These are phyloP conservation scores for Menura novaehollandiae DNA, from an alignment of 2,113 vertebrate genomes.

Conservation along the genomic window DNA sequence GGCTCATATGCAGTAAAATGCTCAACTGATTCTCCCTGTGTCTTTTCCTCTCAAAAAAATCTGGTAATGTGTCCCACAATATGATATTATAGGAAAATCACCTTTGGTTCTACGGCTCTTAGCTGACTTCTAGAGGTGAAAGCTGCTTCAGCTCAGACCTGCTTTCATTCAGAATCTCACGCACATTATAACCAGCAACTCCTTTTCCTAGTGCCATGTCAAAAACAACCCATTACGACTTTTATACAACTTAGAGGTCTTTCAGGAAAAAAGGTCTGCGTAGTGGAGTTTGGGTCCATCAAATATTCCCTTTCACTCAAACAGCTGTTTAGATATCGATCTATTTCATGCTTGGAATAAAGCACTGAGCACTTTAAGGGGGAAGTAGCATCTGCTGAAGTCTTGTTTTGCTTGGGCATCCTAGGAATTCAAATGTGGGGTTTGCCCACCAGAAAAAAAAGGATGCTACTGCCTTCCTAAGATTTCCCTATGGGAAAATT, in stretches of 20 bases:
- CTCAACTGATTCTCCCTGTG: background rate
- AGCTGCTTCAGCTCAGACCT: background rate
- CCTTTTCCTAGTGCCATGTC: background rate
- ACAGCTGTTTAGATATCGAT: background rate
- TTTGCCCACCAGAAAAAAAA: background rate
- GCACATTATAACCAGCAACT: background rate
- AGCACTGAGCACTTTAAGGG: background rate
- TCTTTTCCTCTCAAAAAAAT: slow-evolving; percentile 18
- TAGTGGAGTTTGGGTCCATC: background rate
- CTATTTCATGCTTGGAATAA: background rate
- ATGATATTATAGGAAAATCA: background rate
- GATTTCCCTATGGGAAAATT: background rate
- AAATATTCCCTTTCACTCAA: background rate
- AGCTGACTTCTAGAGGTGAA: background rate
- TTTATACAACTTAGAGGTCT: background rate
- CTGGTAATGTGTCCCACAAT: background rate
- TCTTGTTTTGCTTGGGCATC: background rate
- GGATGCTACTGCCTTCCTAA: background rate
- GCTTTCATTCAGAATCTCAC: background rate
- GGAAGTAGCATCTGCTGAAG: background rate
- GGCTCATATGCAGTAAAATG: background rate
- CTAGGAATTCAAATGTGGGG: background rate
- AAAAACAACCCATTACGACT: background rate
- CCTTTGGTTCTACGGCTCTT: background rate
- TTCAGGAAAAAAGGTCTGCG: background rate